Base-by-base conservation (phyloP, 2,888 invertebrate genomes). In the Campoplex capitator region DNA sequence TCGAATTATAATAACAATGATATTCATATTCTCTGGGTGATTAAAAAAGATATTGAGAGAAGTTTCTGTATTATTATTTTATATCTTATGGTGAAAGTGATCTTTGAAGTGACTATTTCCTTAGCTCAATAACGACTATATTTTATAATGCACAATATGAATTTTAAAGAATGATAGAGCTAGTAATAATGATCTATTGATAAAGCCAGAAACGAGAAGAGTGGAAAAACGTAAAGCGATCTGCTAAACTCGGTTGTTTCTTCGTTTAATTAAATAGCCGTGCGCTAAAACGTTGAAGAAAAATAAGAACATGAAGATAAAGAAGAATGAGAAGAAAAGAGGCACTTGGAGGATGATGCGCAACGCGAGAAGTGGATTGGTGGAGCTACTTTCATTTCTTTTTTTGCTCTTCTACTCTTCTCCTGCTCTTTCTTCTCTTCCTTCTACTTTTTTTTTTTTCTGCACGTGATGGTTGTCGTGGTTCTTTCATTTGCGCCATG, bases 281-380 rank as follows among this genome's bases (percentile, higher is more conserved):
- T 35, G 35, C 38, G 38, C 58, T 42, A 48, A 71, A 71, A 71
- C 71, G 79, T 70, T 38, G 75, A 54, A 76, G 65, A 67, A 56
- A 54, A 71, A 67, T 13, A 71, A 51, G n/a, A 74, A 74, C 23
- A 79, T 13, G 32, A 54, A 56, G 62, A 54, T 48, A 13, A 38
- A 65, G 58, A 70, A 45, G 48, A 51, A n/a, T 35, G n/a, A 32
- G 56, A 62, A 71, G 45, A 48, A 18, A 11, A 23, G 35, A 54
- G 42, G 9, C 8, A 35, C 11, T 32, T 13, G 32, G 68, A 56
- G 74, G n/a, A 51, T 35, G 85, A 78, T 28, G 78, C 79, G 67
- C 62, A 83, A 45, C 28, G 79, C n/a, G 79, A 51, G 83, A 86
- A 86, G 83, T 86, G 79, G 79, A 79, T 86, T 83, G 85, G 83